Evolutionary conservation across 2,888 invertebrate species (phyloP).

Genomic region (Cataglyphis altisquamis): DNA sequence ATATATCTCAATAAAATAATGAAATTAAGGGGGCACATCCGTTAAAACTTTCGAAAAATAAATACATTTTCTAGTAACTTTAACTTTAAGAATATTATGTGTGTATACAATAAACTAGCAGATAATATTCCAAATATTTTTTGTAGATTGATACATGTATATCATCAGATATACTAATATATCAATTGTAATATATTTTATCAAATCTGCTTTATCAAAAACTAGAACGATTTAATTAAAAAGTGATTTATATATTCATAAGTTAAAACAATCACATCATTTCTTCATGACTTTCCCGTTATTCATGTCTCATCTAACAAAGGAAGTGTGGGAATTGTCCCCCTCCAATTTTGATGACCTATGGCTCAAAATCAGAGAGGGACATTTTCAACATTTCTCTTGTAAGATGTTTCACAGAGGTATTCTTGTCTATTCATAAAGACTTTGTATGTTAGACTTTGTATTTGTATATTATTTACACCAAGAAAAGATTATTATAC

Average conservation of each 20-base stretch:
- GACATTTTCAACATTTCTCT: too few relatives aligned
- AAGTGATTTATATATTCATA: constrained; percentile 8
- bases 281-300: not conserved
- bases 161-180: not conserved
- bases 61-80: too few relatives aligned
- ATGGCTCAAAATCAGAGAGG: too few relatives aligned
- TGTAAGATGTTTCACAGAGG: not conserved
- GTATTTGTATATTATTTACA: not conserved
- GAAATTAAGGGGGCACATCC: not conserved
- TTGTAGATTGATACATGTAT: not conserved
- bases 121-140: not conserved
- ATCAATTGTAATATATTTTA: not conserved
- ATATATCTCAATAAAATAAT: not conserved
- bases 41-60: too few relatives aligned
- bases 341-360: too few relatives aligned
- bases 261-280: not conserved
- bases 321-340: too few relatives aligned
- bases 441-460: too few relatives aligned
- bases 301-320: not conserved
- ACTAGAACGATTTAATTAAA: not conserved
- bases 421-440: not conserved
- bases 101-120: not conserved
- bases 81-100: too few relatives aligned
- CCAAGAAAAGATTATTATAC: not conserved
- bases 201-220: not conserved